Conservation (phyloP, 2,113 vertebrate species). For the Plectropomus leopardus region DNA sequence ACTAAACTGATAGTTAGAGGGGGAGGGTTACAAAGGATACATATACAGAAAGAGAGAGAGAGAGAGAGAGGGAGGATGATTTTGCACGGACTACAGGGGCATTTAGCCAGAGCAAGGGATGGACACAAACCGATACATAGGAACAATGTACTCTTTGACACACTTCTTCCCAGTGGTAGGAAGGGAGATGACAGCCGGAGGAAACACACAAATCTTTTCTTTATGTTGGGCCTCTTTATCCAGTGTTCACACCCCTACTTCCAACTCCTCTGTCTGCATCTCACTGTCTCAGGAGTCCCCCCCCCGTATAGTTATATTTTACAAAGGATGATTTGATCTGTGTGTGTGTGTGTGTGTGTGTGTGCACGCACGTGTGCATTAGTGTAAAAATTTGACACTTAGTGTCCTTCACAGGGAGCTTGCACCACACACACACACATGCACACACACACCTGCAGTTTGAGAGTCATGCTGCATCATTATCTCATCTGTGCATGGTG, state of each 20-base stretch:
- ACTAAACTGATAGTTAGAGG: constrained; percentile 65
- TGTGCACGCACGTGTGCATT: background rate
- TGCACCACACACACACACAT: constrained; percentile 7
- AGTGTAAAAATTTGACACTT: constrained; percentile 35
- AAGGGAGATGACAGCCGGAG: constrained; percentile 66
- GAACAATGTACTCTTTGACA: constrained; percentile 78
- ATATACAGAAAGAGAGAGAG: background rate
- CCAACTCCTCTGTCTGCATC: constrained; percentile 47
- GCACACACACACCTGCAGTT: constrained; percentile 13
- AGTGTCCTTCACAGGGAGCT: constrained; percentile 44
- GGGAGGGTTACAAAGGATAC: constrained; percentile 49
- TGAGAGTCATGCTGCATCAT: constrained; percentile 48
- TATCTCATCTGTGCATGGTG: constrained; percentile 43
- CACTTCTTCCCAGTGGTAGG: constrained; percentile 67
- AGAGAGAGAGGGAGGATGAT: constrained; percentile 34
- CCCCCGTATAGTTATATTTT: constrained; percentile 21
- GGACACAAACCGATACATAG: constrained; percentile 67
- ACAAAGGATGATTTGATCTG: constrained; percentile 18
- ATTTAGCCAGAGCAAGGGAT: constrained; percentile 58
- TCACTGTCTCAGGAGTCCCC: constrained; percentile 24
- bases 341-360: background rate
- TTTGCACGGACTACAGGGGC: constrained; percentile 46
- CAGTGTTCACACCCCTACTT: constrained; percentile 63
- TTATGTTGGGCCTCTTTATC: constrained; percentile 56
- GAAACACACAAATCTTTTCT: constrained; percentile 75